Evolutionary conservation across 2,888 invertebrate genomes (phyloP).

Genomic region (Erebia epiphron): DNA sequence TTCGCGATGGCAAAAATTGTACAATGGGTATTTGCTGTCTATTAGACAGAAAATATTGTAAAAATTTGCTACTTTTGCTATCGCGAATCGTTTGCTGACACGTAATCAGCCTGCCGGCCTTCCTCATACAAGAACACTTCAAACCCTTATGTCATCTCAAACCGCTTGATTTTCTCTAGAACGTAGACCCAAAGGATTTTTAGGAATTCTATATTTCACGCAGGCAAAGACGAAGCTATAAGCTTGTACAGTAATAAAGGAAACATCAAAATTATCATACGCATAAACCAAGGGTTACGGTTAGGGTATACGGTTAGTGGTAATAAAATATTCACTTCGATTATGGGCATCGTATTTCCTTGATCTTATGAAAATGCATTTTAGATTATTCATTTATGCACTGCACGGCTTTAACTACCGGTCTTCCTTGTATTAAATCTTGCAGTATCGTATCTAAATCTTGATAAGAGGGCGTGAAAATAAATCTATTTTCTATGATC

Average conservation of each 20-base stretch:
- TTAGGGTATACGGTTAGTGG: background rate
- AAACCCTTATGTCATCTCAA: too few relatives aligned
- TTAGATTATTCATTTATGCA: constrained; percentile 15
- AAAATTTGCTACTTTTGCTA: too few relatives aligned
- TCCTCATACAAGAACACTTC: too few relatives aligned
- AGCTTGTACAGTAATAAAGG: background rate
- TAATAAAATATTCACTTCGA: constrained; percentile 20
- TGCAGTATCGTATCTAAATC: constrained; percentile 15
- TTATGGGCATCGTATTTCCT: constrained; percentile 20
- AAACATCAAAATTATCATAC: background rate
- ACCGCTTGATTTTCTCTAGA: too few relatives aligned
- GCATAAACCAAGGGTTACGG: background rate
- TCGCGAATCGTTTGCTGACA: too few relatives aligned
- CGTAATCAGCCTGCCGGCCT: too few relatives aligned
- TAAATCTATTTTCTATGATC: constrained; percentile 3
- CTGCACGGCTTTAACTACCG: constrained; percentile 15
- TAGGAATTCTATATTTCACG: too few relatives aligned
- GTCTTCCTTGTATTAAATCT: constrained; percentile 23
- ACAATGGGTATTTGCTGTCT: too few relatives aligned
- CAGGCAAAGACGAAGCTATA: too few relatives aligned
- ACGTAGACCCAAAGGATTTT: too few relatives aligned
- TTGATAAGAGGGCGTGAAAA: background rate
- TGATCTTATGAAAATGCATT: constrained; percentile 22
- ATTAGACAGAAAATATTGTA: too few relatives aligned
- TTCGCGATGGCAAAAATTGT: too few relatives aligned